Evolutionary conservation across 1,140 invertebrate species (phyloP).

Genomic region (Pollicipes pollicipes): DNA sequence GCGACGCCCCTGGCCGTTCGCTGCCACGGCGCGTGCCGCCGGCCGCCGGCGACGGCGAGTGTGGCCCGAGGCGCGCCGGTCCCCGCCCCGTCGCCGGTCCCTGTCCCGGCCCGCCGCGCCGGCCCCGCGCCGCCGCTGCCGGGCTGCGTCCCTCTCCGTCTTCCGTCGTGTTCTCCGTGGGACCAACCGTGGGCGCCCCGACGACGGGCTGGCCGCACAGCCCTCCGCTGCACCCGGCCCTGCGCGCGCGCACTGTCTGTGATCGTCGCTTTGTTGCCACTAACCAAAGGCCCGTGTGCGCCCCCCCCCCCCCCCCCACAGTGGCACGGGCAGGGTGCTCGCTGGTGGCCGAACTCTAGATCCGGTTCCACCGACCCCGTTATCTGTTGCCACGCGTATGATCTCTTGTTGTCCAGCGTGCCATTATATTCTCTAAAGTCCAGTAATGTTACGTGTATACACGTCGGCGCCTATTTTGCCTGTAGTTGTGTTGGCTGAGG

Average conservation of each 20-base stretch:
- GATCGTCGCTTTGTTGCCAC: neutral
- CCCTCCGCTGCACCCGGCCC: neutral
- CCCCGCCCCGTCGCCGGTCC: no score
- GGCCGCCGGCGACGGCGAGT: no score
- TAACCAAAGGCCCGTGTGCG: neutral
- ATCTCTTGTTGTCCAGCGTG: neutral
- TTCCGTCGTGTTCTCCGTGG: constrained; percentile 1
- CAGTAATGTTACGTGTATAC: neutral
- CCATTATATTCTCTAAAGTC: neutral
- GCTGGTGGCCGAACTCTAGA: no score
- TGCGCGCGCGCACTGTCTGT: neutral
- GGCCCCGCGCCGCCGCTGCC: no score
- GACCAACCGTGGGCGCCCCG: neutral
- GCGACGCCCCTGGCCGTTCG: no score
- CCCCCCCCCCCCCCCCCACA: no score
- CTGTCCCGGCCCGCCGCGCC: neutral
- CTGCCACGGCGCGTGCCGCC: no score
- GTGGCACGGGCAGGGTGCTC: no score
- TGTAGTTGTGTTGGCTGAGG: neutral
- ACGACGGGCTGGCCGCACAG: neutral
- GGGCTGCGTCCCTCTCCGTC: neutral
- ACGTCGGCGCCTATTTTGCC: neutral
- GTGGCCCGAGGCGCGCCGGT: no score
- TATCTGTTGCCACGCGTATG: neutral
- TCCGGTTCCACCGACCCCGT: neutral